These are phyloP conservation scores for Sinocyclocheilus maitianheensis DNA, from an alignment of 2,113 vertebrate genomes.

Conservation along the genomic window DNA sequence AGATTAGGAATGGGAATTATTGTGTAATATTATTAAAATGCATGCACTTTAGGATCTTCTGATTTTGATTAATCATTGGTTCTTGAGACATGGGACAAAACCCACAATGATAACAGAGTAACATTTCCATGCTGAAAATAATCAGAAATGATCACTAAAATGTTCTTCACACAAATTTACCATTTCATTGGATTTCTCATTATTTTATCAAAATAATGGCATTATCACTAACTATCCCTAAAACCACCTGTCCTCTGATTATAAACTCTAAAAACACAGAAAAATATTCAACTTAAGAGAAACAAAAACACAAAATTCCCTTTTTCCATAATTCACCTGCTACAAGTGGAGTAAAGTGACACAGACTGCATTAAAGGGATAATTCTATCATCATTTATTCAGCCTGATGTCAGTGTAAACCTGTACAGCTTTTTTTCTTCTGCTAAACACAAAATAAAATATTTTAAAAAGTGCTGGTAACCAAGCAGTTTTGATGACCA, in stretches of 20 bases:
- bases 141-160: background rate
- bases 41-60: background rate
- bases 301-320: background rate
- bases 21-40: background rate
- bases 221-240: background rate
- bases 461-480: too few species aligned
- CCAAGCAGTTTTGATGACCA: too few species aligned
- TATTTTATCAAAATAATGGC: background rate
- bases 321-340: too few species aligned
- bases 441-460: too few species aligned
- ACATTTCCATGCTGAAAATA: background rate
- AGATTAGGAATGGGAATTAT: background rate
- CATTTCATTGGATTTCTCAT: background rate
- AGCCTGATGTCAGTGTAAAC: too few species aligned
- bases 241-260: background rate
- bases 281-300: background rate
- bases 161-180: background rate
- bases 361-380: too few species aligned
- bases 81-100: background rate
- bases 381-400: too few species aligned
- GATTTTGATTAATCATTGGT: too few species aligned
- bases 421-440: too few species aligned
- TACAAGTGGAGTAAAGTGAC: too few species aligned
- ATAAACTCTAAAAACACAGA: background rate
- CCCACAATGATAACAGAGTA: background rate